A percentile compares a stretch with the other conserved stretches of the same genome.
Conservation (phyloP, 2,797 vertebrate species). For the Pseudochirops corinnae region DNA sequence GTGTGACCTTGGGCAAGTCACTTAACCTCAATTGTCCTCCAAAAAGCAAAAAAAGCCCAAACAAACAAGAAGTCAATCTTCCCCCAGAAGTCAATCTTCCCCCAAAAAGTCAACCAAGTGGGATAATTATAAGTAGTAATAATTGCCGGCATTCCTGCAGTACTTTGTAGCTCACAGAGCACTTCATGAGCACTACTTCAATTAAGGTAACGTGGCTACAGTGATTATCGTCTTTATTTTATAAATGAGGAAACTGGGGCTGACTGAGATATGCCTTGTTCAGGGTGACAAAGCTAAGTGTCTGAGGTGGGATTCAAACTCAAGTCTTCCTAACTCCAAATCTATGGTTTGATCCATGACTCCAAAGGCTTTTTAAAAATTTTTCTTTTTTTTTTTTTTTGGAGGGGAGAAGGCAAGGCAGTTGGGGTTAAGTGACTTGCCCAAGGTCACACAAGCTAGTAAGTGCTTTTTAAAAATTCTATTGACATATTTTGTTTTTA, state of each 20-base stretch:
- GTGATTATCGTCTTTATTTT: not conserved
- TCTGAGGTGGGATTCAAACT: not conserved
- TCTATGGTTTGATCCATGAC: not conserved
- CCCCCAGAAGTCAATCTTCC: no score
- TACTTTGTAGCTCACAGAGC: not conserved
- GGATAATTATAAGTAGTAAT: not conserved
- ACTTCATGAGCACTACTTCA: not conserved
- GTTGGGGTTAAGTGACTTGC: no score
- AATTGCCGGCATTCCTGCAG: not conserved
- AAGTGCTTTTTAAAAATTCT: not conserved
- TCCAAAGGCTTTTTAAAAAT: not conserved
- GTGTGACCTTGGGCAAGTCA: no score
- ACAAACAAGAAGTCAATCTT: no score
- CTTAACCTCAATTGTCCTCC: no score
- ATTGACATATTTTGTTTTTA: not conserved
- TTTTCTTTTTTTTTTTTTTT: no score
- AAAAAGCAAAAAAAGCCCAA: no score
- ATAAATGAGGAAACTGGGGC: not conserved
- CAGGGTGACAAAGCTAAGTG: not conserved
- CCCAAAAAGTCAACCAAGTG: no score
- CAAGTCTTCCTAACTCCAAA: not conserved
- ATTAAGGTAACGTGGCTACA: not conserved
- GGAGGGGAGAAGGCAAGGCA: no score
- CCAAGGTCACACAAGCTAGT: no score
- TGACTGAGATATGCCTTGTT: not conserved